phyloP scores from a whole-genome alignment of 2,113 vertebrate genomes.

The Crotalus horridus region DNA sequence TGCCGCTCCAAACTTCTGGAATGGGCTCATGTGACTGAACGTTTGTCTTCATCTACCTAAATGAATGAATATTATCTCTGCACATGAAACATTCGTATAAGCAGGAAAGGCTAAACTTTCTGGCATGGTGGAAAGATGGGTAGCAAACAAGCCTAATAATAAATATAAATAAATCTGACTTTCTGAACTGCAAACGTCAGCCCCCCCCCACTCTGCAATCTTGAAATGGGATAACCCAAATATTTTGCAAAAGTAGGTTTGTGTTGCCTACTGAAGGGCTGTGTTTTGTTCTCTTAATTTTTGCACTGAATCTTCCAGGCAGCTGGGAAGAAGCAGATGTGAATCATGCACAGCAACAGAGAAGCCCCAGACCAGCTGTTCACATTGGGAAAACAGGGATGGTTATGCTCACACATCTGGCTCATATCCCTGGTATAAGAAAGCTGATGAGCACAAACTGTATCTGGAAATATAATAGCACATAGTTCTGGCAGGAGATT shows the following conservation, averaged over 20 bases:
- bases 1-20: not conserved
- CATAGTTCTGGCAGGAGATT: not conserved
- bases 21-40: not conserved
- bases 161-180: not conserved
- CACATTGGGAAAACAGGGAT: not conserved
- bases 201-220: not conserved
- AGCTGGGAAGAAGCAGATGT: conserved; percentile 7
- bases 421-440: not conserved
- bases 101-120: not conserved
- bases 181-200: not conserved
- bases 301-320: not conserved
- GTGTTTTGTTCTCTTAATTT: conserved; percentile 6
- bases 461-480: not conserved
- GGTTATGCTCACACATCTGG: not conserved
- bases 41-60: not conserved
- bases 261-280: not conserved
- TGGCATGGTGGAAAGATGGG: not conserved
- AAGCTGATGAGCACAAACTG: not conserved
- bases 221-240: not conserved
- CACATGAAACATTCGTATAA: not conserved
- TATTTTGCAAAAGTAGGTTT: not conserved
- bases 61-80: not conserved
- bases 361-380: conserved; percentile 5
- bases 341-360: not conserved
- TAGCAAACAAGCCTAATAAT: not conserved